phyloP scores from a whole-genome alignment of 2,113 vertebrate genomes.

The Myocastor coypus region DNA sequence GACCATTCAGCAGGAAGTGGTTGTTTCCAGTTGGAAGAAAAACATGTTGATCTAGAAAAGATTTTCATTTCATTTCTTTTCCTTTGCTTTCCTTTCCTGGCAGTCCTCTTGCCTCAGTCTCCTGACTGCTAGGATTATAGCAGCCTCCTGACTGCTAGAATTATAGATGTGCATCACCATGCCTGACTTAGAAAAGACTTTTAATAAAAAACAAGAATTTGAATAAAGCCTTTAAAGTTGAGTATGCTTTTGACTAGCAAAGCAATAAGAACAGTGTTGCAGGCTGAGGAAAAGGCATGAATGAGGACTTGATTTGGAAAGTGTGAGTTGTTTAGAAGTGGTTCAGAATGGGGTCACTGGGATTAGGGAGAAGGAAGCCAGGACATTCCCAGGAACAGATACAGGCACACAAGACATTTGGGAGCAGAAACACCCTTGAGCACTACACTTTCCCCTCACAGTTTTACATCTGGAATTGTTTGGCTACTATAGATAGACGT shows the following conservation, averaged over 20 bases:
- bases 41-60: background rate
- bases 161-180: background rate
- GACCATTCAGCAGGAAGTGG: background rate
- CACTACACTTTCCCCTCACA: background rate
- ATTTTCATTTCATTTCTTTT: background rate
- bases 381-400: background rate
- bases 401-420: background rate
- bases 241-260: conserved; percentile 19
- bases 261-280: conserved; percentile 9
- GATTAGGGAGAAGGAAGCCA: background rate
- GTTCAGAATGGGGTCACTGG: conserved; percentile 33
- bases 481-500: conserved; percentile 6
- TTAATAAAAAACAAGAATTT: background rate
- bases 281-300: conserved; percentile 2
- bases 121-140: background rate
- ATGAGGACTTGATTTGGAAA: conserved; percentile 46
- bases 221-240: conserved; percentile 8
- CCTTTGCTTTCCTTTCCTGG: no score
- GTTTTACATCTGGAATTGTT: conserved; percentile 63
- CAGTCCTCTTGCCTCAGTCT: background rate
- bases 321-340: conserved; percentile 49
- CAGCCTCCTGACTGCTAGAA: background rate
- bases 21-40: background rate
- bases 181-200: background rate
- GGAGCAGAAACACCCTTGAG: conserved; percentile 41